Evolutionary conservation across 2,113 vertebrate genomes (phyloP).

Genomic region (Okapia johnstoni): DNA sequence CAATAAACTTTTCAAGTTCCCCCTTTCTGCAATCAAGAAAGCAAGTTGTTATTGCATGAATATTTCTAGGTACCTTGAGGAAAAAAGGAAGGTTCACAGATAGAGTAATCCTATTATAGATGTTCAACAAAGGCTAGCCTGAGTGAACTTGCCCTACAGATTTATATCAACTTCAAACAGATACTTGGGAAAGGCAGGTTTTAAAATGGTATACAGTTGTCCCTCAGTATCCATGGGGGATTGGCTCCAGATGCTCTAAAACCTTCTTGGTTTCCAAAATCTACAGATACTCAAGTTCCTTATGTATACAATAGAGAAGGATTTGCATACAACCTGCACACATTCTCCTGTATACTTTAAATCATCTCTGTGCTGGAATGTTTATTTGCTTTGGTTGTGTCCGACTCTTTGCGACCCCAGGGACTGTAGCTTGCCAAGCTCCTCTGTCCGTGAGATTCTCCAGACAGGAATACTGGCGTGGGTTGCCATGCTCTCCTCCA

Average conservation of each 20-base stretch:
- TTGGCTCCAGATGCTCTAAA: background rate
- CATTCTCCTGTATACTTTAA: background rate
- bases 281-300: background rate
- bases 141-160: background rate
- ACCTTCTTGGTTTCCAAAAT: background rate
- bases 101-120: background rate
- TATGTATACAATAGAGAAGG: background rate
- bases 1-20: background rate
- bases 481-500: background rate
- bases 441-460: background rate
- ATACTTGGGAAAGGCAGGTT: conserved; percentile 26
- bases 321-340: background rate
- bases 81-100: background rate
- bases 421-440: background rate
- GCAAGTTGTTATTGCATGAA: background rate
- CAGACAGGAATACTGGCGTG: background rate
- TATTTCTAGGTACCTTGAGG: background rate
- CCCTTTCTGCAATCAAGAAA: background rate
- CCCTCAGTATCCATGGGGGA: background rate
- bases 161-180: conserved; percentile 23
- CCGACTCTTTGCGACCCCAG: background rate
- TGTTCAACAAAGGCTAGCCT: background rate
- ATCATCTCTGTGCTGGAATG: background rate
- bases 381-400: background rate
- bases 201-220: background rate